Base-by-base conservation (phyloP, 1,140 invertebrate genomes). In the Phenacoccus solenopsis region DNA sequence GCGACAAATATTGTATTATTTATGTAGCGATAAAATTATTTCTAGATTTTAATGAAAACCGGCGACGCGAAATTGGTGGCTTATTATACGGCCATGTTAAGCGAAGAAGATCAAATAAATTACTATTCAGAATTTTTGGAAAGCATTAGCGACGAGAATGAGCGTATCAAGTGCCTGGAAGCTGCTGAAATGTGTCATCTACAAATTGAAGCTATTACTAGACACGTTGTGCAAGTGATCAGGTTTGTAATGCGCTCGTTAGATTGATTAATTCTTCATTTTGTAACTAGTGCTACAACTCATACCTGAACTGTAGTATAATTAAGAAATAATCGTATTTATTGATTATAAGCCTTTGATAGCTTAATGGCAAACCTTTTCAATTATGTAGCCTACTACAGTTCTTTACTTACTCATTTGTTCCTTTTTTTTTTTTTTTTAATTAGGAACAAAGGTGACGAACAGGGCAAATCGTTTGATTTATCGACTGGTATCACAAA, bases 61-160 rank as follows among this genome's bases (percentile, higher is more conserved):
- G 82, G 85, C 0, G 87, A 93, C 76, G 85, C 90, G n/a, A 82
- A 86, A 59, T 79, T 94, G 4, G 85, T 96, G 9, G 90, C 93
- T 2, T 89, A 86, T 76, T 97, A 96, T 76, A 87, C 88, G 0
- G 86, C 91, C 1, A 87, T 86, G 61, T 80, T 97, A 28, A 87
- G 88, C 12, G 77, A 79, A 57, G 78, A 84, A 3, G 80, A 83
- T 67, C 94, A 96, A 79, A 83, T 93, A 20, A 74, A 81, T 22
- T 82, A 89, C 56, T 98, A 91, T 81, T 87, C 93, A 0, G 81
- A 84, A 69, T 89, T 93, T 74, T 81, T 96, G 71, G 86, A 90
- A 76, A 82, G 80, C 64, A 82, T 92, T 21, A 80, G 82, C 13
- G 86, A 88, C 61, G 80, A 82, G 72, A 84, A 87, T 24, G 84